Conservation (phyloP, 2,113 vertebrate genomes). For the Rhodinocichla rosea region DNA sequence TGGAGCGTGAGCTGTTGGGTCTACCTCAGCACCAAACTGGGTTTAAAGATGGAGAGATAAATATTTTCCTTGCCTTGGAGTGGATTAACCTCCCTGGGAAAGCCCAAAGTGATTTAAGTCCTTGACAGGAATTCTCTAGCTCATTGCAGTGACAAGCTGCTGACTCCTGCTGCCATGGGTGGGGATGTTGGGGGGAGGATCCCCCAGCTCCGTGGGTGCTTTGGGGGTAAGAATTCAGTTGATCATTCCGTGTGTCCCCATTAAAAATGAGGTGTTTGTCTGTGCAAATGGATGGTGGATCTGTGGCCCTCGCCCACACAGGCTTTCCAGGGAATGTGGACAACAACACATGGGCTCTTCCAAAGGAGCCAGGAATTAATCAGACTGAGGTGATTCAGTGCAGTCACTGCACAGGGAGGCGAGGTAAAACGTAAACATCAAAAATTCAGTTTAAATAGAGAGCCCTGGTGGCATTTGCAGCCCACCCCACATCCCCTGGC, state of each 20-base stretch:
- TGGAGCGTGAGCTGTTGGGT: not conserved
- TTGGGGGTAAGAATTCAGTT: not conserved
- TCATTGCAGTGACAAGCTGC: not conserved
- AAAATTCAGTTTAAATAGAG: not conserved
- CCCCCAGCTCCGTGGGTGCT: not conserved
- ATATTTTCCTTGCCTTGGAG: not conserved
- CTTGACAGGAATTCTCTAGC: not conserved
- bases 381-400: not conserved
- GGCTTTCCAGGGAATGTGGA: not conserved
- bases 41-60: rapidly evolving
- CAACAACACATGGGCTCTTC: not conserved
- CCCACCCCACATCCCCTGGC: rapidly evolving
- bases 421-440: not conserved
- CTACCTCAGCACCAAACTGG: not conserved
- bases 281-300: not conserved
- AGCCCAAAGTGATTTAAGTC: not conserved
- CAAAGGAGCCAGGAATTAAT: not conserved
- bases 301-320: not conserved
- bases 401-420: not conserved
- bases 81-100: not conserved
- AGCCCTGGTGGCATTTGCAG: not conserved
- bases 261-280: not conserved
- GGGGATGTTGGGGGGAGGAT: rapidly evolving
- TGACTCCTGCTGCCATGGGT: rapidly evolving
- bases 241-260: not conserved